Conservation (phyloP, 2,113 vertebrate species). For the Cyrtonyx montezumae region DNA sequence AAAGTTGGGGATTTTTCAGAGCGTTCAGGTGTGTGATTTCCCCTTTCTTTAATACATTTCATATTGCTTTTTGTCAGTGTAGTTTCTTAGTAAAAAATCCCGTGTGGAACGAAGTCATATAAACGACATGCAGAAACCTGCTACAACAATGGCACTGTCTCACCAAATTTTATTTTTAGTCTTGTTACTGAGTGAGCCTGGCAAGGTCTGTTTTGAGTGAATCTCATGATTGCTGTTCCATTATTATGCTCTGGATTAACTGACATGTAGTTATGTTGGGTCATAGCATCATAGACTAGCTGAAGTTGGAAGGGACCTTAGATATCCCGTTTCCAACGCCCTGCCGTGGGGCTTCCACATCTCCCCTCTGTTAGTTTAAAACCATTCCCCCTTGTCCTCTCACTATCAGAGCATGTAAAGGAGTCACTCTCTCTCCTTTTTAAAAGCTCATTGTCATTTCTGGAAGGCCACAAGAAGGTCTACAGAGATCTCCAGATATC, state of each 20-base stretch:
- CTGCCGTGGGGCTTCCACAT: no score
- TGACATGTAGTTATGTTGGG: neutral
- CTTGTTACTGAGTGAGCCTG: neutral
- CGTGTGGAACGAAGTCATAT: accelerated
- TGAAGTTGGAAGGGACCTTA: no score
- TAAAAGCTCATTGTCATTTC: no score
- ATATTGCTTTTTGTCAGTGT: neutral
- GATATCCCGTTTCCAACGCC: no score
- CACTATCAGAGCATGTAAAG: no score
- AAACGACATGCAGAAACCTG: neutral
- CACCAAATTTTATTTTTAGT: neutral
- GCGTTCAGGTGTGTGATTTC: neutral
- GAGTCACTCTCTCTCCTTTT: no score
- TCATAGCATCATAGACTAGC: neutral
- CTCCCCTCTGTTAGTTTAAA: no score
- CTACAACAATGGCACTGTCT: accelerated
- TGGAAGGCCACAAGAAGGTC: no score
- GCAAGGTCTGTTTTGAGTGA: neutral
- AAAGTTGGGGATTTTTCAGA: neutral
- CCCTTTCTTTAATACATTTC: neutral
- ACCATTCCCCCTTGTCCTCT: no score
- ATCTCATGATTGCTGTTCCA: accelerated
- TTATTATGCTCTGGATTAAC: neutral
- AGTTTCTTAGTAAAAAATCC: neutral
- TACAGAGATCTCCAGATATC: no score